A percentile compares a stretch with the other conserved stretches of the same genome.
Conservation (phyloP, 1,140 invertebrate genomes). For the Drosophila lacteicornis region DNA sequence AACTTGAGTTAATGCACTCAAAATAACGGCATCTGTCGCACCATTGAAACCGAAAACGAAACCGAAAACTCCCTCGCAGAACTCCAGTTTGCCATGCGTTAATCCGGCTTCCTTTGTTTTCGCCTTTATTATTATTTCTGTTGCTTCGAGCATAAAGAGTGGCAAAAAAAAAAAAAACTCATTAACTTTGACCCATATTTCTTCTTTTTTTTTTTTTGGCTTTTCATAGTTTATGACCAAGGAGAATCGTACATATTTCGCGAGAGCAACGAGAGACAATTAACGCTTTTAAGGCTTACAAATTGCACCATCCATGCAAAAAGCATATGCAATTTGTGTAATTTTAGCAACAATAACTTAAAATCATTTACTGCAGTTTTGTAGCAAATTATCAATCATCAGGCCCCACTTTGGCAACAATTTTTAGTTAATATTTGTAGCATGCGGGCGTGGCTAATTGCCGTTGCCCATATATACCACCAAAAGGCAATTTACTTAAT, state of each 20-base stretch:
- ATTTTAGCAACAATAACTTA: constrained; percentile 11
- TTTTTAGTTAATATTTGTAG: constrained; percentile 44
- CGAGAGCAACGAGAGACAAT: constrained; percentile 5
- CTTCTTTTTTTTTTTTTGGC: constrained; percentile 12
- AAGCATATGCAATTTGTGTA: constrained; percentile 22
- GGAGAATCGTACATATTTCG: constrained; percentile 3
- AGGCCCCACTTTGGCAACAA: background rate
- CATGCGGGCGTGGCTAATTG: constrained; percentile 49
- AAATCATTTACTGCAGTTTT: constrained; percentile 35
- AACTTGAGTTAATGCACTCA: constrained; percentile 44
- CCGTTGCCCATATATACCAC: constrained; percentile 19
- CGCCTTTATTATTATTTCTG: constrained; percentile 27
- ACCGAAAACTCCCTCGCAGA: constrained; percentile 37
- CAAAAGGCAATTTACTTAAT: constrained; percentile 41
- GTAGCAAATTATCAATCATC: constrained; percentile 41
- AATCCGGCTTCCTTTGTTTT: constrained; percentile 43
- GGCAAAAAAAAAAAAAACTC: constrained; percentile 38
- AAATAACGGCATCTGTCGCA: constrained; percentile 48
- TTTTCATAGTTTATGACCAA: constrained; percentile 37
- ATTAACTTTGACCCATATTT: constrained; percentile 67
- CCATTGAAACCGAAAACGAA: constrained; percentile 41
- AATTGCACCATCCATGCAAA: constrained; percentile 35
- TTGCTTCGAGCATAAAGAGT: constrained; percentile 32
- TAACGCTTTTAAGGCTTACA: constrained; percentile 19
- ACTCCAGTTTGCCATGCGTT: constrained; percentile 18